Percentiles rank a stretch among this genome's conserved stretches.
Evolutionary conservation across 1,140 invertebrate genomes (phyloP).

Genomic region (Scaptomyza hsui): DNA sequence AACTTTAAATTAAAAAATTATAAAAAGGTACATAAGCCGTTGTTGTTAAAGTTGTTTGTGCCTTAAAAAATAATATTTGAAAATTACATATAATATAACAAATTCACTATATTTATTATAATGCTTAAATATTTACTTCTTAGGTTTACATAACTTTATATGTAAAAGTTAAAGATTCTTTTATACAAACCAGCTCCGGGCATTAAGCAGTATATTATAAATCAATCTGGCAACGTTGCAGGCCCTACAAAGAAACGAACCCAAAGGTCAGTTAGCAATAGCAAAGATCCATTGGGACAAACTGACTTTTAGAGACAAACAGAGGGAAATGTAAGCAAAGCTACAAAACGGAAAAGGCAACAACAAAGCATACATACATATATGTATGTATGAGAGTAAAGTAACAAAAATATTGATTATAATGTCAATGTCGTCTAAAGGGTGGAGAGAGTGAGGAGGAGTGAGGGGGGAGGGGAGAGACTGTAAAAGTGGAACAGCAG

Average conservation of each 20-base stretch:
- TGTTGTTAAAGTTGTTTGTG: too few species aligned
- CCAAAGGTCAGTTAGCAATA: conserved; percentile 35
- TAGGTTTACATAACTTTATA: too few species aligned
- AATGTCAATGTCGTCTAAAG: conserved; percentile 71
- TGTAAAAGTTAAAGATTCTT: too few species aligned
- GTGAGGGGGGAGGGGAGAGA: background rate
- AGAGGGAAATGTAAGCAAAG: conserved; percentile 34
- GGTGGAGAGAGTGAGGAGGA: background rate
- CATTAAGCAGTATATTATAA: background rate
- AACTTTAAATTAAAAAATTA: too few species aligned
- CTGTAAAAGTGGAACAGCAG: conserved; percentile 34
- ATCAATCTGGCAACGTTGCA: conserved; percentile 11
- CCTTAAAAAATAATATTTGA: too few species aligned
- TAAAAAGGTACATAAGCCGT: too few species aligned
- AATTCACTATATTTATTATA: too few species aligned
- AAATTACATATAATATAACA: too few species aligned
- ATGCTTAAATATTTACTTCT: too few species aligned
- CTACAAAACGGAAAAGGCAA: conserved; percentile 6
- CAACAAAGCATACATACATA: conserved; percentile 14
- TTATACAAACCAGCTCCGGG: too few species aligned
- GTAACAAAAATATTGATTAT: conserved; percentile 79
- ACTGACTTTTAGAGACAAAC: conserved; percentile 31
- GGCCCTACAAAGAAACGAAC: conserved; percentile 18
- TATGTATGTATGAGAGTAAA: conserved; percentile 50
- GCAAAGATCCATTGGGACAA: background rate